Conservation (phyloP, 1,140 invertebrate genomes). For the Drosophila arawakana region DNA sequence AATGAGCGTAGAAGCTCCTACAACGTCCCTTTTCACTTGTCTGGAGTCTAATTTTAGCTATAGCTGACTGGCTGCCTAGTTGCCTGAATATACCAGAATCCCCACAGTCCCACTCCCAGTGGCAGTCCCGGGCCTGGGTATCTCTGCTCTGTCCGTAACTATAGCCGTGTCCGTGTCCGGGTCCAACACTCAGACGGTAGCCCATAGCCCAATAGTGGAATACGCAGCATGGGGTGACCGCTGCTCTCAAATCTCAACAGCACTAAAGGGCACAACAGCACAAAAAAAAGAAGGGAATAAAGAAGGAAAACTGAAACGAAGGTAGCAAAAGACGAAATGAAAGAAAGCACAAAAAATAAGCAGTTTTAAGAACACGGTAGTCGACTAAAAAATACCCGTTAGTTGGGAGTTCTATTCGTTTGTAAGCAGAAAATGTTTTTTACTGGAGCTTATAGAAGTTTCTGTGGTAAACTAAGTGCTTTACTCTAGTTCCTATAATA, state of each 20-base stretch:
- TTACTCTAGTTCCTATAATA: too few species aligned
- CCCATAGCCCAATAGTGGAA: conserved; percentile 34
- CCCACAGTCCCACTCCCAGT: too few species aligned
- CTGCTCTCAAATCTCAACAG: conserved; percentile 63
- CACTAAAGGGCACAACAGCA: conserved; percentile 16
- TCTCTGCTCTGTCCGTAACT: too few species aligned
- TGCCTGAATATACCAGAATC: conserved; percentile 4
- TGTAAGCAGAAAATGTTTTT: too few species aligned
- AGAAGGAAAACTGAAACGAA: conserved; percentile 5
- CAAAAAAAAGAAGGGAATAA: conserved; percentile 17
- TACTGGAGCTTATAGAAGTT: too few species aligned
- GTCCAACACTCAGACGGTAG: conserved; percentile 52
- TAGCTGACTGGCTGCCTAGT: conserved; percentile 27
- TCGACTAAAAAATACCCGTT: too few species aligned
- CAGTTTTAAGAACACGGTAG: not conserved
- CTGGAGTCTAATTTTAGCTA: conserved; percentile 80
- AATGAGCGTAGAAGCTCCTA: conserved; percentile 56
- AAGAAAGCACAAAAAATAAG: conserved; percentile 33
- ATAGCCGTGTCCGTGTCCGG: conserved; percentile 17
- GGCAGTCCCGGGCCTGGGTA: too few species aligned
- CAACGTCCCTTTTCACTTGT: conserved; percentile 42
- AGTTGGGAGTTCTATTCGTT: too few species aligned
- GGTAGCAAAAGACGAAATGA: conserved; percentile 39
- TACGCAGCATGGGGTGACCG: conserved; percentile 73
- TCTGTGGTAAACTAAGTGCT: too few species aligned